Percentiles rank a stretch among this genome's conserved stretches.
Conservation (phyloP, 92 coral and sea anemone species). For the Actinostola sp. region DNA sequence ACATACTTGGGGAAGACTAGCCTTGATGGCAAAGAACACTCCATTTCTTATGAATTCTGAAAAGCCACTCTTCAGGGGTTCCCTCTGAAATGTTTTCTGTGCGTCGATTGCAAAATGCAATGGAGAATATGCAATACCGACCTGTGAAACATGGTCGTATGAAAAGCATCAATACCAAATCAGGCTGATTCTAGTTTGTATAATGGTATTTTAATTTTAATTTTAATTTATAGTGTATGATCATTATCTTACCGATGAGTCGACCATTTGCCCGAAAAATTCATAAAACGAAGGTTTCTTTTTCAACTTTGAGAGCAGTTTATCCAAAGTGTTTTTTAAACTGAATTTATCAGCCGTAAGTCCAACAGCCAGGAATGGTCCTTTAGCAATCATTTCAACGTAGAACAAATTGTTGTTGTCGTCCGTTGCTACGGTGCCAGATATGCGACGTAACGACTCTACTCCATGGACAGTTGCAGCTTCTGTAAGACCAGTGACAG, state of each 20-base stretch:
- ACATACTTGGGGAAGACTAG: slow-evolving; percentile 25
- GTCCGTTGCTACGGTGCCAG: slow-evolving; percentile 21
- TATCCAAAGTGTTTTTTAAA: slow-evolving; percentile 20
- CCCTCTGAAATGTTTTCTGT: slow-evolving; percentile 15
- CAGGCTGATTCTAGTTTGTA: background rate
- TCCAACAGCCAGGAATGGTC: slow-evolving; percentile 23
- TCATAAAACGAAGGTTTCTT: slow-evolving; percentile 10
- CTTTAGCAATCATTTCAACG: slow-evolving; percentile 21
- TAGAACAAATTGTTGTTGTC: slow-evolving; percentile 12
- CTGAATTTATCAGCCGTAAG: slow-evolving; percentile 19
- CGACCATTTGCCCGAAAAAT: slow-evolving; percentile 24
- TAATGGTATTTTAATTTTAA: background rate
- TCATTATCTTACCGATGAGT: slow-evolving; percentile 22
- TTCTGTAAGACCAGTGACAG: slow-evolving; percentile 28
- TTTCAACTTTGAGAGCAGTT: slow-evolving; percentile 1
- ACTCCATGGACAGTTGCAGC: slow-evolving; percentile 31
- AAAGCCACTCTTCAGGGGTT: slow-evolving; percentile 31
- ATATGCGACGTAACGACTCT: slow-evolving; percentile 9
- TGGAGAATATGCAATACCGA: slow-evolving; percentile 39
- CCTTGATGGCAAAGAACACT: slow-evolving; percentile 15
- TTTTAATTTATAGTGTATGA: background rate
- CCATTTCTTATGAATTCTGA: slow-evolving; percentile 25
- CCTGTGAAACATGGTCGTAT: background rate
- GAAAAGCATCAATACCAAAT: too few species aligned
- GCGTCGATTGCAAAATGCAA: slow-evolving; percentile 10